A percentile compares a stretch with the other conserved stretches of the same genome.
Conservation (phyloP, 2,797 vertebrate species). For the Poeciliopsis presidionis region DNA sequence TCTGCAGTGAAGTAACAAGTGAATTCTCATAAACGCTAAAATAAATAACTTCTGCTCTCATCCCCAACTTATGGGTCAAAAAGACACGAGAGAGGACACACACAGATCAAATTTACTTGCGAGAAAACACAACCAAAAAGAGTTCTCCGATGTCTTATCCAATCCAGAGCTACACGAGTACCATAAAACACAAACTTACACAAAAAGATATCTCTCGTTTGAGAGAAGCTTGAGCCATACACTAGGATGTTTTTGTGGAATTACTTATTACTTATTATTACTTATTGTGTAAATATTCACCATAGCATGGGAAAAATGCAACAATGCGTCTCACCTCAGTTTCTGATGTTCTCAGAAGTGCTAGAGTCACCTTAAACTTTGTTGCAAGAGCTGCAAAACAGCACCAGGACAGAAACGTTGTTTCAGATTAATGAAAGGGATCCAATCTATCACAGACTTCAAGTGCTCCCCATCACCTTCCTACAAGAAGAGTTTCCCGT, state of each 20-base stretch:
- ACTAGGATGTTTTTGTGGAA: neutral
- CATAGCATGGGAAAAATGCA: neutral
- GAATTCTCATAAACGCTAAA: slow-evolving; percentile 38
- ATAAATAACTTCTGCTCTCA: slow-evolving; percentile 31
- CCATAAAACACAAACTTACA: neutral
- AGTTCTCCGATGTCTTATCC: slow-evolving; percentile 27
- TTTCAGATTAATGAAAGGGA: neutral
- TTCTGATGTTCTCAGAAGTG: neutral
- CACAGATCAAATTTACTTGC: slow-evolving; percentile 66
- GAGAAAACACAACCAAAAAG: slow-evolving; percentile 59
- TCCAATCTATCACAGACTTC: slow-evolving; percentile 3
- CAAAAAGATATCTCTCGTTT: slow-evolving; percentile 13
- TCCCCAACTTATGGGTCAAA: slow-evolving; percentile 58
- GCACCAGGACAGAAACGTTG: neutral
- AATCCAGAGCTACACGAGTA: slow-evolving; percentile 6
- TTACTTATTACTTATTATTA: neutral
- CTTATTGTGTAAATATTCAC: neutral
- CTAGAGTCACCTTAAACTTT: neutral
- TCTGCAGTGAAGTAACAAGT: slow-evolving; percentile 32
- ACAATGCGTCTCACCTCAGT: neutral
- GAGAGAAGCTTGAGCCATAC: neutral
- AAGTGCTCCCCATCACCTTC: neutral
- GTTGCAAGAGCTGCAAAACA: neutral
- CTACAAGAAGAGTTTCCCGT: neutral
- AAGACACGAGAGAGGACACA: slow-evolving; percentile 48